Conservation (phyloP, 1,140 invertebrate species). For the Proctacanthus coquilletti region DNA sequence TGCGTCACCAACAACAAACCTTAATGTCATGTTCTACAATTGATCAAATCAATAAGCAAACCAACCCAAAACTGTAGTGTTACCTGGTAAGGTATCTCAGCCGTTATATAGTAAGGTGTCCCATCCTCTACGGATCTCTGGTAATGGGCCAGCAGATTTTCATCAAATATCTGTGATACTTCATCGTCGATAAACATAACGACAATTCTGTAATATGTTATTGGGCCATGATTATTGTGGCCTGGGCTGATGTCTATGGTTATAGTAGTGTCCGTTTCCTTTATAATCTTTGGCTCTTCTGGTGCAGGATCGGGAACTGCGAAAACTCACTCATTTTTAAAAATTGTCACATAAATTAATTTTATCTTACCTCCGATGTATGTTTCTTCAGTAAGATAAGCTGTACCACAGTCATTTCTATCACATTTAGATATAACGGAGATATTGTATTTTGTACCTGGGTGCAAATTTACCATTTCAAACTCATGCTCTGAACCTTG, state of each 20-base stretch:
- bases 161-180: constrained; percentile 37
- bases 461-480: constrained; percentile 44
- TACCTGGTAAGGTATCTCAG: constrained; percentile 44
- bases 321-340: background rate
- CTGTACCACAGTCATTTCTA: constrained; percentile 40
- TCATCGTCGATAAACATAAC: constrained; percentile 44
- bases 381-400: constrained; percentile 41
- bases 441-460: constrained; percentile 55
- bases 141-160: constrained; percentile 38
- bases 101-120: constrained; percentile 64
- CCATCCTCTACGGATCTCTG: constrained; percentile 39
- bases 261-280: constrained; percentile 38
- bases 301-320: constrained; percentile 46
- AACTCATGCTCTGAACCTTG: constrained; percentile 31
- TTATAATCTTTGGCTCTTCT: constrained; percentile 40
- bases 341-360: background rate
- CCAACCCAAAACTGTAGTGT: background rate
- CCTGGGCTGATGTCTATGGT: constrained; percentile 43
- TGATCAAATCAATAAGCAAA: background rate
- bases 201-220: constrained; percentile 52
- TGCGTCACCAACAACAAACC: constrained; percentile 65
- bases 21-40: constrained; percentile 35
- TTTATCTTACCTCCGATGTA: constrained; percentile 34
- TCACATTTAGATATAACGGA: constrained; percentile 46
- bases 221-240: constrained; percentile 55